A percentile compares a stretch with the other conserved stretches of the same genome.
These are phyloP conservation scores for Macrophya annulata DNA, from an alignment of 2,888 invertebrate species.

Conservation along the genomic window DNA sequence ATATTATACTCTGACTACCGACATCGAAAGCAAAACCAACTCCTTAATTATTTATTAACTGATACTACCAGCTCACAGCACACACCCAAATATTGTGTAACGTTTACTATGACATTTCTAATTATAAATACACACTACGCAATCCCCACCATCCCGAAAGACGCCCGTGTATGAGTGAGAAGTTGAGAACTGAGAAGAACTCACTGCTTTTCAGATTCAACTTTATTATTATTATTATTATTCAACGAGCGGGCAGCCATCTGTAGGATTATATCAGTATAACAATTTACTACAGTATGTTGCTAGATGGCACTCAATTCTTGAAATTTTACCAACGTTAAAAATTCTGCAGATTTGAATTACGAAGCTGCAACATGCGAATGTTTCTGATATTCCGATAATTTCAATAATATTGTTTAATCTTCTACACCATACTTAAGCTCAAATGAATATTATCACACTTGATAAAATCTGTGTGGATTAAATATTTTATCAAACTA, in stretches of 20 bases:
- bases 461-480: neutral
- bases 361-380: neutral
- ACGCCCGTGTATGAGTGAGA: neutral
- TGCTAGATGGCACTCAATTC: conserved; percentile 14
- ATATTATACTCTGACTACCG: neutral
- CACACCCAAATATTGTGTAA: conserved; percentile 56
- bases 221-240: conserved; percentile 15
- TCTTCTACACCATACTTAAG: neutral
- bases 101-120: conserved; percentile 46
- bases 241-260: neutral
- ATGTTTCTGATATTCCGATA: neutral
- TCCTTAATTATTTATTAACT: conserved; percentile 1
- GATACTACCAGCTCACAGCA: conserved; percentile 17
- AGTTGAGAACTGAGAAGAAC: no score
- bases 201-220: conserved; percentile 26
- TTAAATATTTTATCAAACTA: neutral
- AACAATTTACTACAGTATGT: neutral
- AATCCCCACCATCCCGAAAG: neutral
- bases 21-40: neutral
- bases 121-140: conserved; percentile 35
- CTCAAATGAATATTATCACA: neutral
- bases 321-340: neutral
- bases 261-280: neutral
- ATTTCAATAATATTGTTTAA: neutral
- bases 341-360: neutral